Base-by-base conservation (phyloP, 2,888 invertebrate species). In the Himalopsyche anomala region DNA sequence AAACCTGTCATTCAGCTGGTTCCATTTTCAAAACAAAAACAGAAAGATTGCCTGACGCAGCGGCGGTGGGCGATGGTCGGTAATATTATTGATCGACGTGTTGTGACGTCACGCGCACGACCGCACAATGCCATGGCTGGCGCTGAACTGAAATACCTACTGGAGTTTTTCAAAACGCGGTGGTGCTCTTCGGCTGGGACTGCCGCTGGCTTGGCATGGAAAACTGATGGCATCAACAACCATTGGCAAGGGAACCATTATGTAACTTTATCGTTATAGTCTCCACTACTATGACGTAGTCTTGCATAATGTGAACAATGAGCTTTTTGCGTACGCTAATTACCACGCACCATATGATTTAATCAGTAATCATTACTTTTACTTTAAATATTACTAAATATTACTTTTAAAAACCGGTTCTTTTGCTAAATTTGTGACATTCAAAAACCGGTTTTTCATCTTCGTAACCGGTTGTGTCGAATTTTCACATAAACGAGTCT, bases 21-120 rank as follows among this genome's bases (percentile, higher is more conserved):
- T 80, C 56, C 84, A 84, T 80, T 38, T 84, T 84, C 84, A 80
- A 36, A 80, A 84, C 80, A 80, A 80, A 79, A 80, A 40, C 84
- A 38, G 74, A 9, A 38, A 79, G 62, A 62, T 62, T 62, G 62
- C 36, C 83, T 45, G 74, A 28, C 83, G 19, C 69, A 74, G 56
- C 42, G 42, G 74, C 74, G 45, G 79, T 80, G 84, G 62, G 84
- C 84, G 84, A 81, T 81, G 84, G 84, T 80, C 81, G 45, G 81
- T 84, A 62, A 19, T 19, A 19, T 19, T 62, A 84, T 84, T 62
- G 84, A 84, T 84, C 81, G 84, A 81, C 80, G 84, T 45, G 62
- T 28, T 54, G 45, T 42, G 55, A 55, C 81, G 81, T 42, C 40
- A 36, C 40, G 69, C 81, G 84, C 62, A 28, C 81, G 80, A 84